phyloP scores from a whole-genome alignment of 2,797 vertebrate species.

The Hirundo rustica region DNA sequence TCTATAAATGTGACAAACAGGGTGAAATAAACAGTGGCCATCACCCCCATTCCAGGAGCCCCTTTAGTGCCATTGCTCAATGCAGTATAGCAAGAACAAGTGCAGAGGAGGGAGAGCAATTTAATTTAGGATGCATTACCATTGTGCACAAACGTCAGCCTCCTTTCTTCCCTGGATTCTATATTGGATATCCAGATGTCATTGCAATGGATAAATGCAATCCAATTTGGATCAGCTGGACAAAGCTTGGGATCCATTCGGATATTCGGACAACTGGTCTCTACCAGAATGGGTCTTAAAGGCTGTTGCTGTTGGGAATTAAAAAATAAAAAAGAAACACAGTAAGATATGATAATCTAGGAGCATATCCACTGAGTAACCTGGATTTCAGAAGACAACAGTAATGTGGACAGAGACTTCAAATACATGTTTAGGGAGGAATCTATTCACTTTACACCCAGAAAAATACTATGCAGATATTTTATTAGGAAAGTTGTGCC shows the following conservation, averaged over 20 bases:
- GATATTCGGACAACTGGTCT: conserved; percentile 82
- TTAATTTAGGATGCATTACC: conserved; percentile 66
- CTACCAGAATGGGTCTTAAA: conserved; percentile 77
- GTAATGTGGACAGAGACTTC: not conserved
- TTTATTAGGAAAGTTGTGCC: not conserved
- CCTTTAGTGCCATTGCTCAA: not conserved
- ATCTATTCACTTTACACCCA: not conserved
- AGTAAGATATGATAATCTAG: not conserved
- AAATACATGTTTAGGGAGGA: not conserved
- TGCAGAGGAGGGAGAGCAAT: not conserved
- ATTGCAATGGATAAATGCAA: conserved; percentile 82
- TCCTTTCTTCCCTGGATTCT: conserved; percentile 78
- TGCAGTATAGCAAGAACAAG: not conserved
- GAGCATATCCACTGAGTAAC: not conserved
- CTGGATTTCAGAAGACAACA: not conserved
- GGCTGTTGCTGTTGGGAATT: conserved; percentile 76
- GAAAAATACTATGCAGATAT: not conserved
- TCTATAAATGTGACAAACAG: not conserved
- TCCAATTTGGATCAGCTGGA: conserved; percentile 82
- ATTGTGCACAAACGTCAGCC: conserved; percentile 81
- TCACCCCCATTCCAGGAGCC: not conserved
- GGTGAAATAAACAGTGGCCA: not conserved
- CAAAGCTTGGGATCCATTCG: conserved; percentile 85
- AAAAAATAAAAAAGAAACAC: not conserved
- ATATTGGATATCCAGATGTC: conserved; percentile 83